phyloP scores from a whole-genome alignment of 92 coral and sea anemone genomes.

The Siderastrea radians region DNA sequence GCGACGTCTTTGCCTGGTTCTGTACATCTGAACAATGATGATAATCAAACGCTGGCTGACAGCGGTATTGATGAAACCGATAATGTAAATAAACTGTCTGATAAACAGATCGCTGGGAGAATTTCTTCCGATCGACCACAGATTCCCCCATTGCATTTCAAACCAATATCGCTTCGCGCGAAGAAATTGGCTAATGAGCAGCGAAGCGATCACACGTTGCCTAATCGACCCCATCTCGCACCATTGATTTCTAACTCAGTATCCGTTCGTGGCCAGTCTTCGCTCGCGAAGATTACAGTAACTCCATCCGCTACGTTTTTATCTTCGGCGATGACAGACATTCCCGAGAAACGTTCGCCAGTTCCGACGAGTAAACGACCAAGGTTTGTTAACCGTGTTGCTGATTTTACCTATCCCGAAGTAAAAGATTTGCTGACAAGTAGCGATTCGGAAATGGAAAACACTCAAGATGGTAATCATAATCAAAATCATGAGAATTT shows the following conservation, averaged over 20 bases:
- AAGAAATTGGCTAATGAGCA: conserved; percentile 17
- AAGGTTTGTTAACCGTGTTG: conserved; percentile 37
- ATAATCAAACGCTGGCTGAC: background rate
- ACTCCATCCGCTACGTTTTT: conserved; percentile 36
- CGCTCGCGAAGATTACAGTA: conserved; percentile 41
- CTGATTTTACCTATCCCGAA: conserved; percentile 13
- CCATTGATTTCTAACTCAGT: conserved; percentile 33
- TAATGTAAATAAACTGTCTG: background rate
- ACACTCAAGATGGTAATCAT: background rate
- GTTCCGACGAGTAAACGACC: conserved; percentile 61
- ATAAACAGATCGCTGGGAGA: background rate
- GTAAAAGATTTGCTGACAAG: background rate
- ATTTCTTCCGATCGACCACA: background rate
- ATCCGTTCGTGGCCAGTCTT: conserved; percentile 51
- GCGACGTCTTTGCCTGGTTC: background rate
- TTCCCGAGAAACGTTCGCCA: conserved; percentile 62
- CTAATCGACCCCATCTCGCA: conserved; percentile 18
- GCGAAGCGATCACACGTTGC: background rate
- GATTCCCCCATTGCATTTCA: conserved; percentile 4
- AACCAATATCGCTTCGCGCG: conserved; percentile 32
- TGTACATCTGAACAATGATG: background rate
- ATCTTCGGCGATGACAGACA: background rate
- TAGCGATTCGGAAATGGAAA: background rate
- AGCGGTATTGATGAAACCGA: conserved; percentile 5
- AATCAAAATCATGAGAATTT: background rate